phyloP scores from a whole-genome alignment of 2,888 invertebrate species.

The Megalurothrips usitatus region DNA sequence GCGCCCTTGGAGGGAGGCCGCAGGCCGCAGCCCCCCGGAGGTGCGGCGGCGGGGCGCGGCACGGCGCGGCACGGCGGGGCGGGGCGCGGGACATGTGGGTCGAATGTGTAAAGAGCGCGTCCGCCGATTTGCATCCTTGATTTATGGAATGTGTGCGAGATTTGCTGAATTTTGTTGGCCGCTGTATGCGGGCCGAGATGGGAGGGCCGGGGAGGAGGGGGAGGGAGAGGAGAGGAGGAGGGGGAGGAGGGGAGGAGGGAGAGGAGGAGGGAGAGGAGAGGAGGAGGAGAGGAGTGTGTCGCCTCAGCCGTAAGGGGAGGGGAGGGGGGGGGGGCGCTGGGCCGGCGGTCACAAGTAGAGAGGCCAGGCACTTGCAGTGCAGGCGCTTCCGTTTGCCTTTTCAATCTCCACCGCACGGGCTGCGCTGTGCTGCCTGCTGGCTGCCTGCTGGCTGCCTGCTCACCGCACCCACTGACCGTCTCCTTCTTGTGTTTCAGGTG shows the following conservation, averaged over 20 bases:
- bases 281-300: not conserved
- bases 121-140: constrained; percentile 18
- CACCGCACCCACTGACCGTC: too few species aligned
- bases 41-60: not conserved
- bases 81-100: not conserved
- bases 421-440: too few species aligned
- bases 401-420: too few species aligned
- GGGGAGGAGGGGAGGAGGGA: not conserved
- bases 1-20: not conserved
- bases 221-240: not conserved
- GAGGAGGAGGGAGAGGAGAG: not conserved
- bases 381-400: too few species aligned
- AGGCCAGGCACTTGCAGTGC: too few species aligned
- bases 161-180: constrained; percentile 21
- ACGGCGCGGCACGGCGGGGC: not conserved
- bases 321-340: not conserved
- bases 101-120: constrained; percentile 26
- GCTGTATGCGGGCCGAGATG: not conserved
- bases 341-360: not conserved
- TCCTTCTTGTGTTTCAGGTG: too few species aligned
- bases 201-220: not conserved
- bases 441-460: too few species aligned
- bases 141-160: constrained; percentile 26
- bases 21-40: not conserved
- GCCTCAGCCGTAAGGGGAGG: not conserved